Conservation (phyloP, 2,797 vertebrate genomes). For the Phalanger gymnotis region DNA sequence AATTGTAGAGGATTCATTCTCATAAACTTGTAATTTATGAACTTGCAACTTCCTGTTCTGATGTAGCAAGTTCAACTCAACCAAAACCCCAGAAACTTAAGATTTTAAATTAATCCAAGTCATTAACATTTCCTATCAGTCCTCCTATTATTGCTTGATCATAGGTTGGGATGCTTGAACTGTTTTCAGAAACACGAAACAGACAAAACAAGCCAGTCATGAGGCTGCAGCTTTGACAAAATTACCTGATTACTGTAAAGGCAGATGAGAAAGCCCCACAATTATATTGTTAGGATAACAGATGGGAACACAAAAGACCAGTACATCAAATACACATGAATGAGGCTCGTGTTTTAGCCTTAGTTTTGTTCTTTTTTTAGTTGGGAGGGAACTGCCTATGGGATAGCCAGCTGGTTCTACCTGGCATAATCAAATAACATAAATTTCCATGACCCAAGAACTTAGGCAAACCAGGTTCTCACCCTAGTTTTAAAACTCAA, state of each 20-base stretch:
- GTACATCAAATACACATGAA: conserved; percentile 20
- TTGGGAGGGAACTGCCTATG: not conserved
- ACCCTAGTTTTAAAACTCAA: conserved; percentile 48
- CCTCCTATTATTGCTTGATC: conserved; percentile 52
- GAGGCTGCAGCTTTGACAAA: conserved; percentile 52
- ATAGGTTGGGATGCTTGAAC: conserved; percentile 36
- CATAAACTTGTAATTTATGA: conserved; percentile 28
- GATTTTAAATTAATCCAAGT: conserved; percentile 56
- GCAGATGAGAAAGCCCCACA: conserved; percentile 44
- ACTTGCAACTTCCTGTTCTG: conserved; percentile 12
- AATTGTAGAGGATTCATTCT: conserved; percentile 9
- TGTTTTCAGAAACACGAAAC: conserved; percentile 50
- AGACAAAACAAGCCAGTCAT: conserved; percentile 48
- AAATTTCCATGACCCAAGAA: conserved; percentile 32
- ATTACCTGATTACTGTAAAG: conserved; percentile 64
- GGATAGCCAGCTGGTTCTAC: conserved; percentile 15
- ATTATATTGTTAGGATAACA: conserved; percentile 56
- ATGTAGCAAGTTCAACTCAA: conserved; percentile 42
- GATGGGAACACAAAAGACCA: conserved; percentile 52
- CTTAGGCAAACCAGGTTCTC: conserved; percentile 33
- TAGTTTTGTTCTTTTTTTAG: no score
- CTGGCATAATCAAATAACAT: not conserved
- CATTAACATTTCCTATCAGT: conserved; percentile 50
- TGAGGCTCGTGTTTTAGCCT: conserved; percentile 27
- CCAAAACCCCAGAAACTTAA: conserved; percentile 58